These are phyloP conservation scores for Byasa hedistus DNA, from an alignment of 2,888 invertebrate species.

Conservation along the genomic window DNA sequence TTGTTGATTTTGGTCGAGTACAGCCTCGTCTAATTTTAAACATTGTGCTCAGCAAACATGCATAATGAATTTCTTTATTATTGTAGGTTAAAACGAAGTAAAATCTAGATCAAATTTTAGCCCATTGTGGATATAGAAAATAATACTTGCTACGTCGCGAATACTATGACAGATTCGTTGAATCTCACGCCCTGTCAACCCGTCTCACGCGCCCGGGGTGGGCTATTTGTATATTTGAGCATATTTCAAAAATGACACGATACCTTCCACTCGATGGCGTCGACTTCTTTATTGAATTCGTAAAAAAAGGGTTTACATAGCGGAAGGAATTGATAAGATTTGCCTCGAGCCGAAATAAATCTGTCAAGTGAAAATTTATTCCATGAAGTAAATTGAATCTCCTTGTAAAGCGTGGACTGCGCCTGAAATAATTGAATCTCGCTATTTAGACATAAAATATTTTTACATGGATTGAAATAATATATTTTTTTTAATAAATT, in stretches of 20 bases:
- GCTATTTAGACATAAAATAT: neutral
- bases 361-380: constrained; percentile 2
- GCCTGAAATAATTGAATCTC: neutral
- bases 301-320: constrained; percentile 16
- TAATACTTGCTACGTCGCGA: too few relatives aligned
- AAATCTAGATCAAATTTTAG: too few relatives aligned
- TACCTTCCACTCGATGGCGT: constrained; percentile 1
- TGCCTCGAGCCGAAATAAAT: constrained; percentile 12
- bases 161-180: too few relatives aligned
- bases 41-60: too few relatives aligned
- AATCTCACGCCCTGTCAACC: constrained; percentile 7
- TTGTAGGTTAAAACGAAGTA: too few relatives aligned
- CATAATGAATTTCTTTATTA: too few relatives aligned
- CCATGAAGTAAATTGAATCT: neutral
- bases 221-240: constrained; percentile 8
- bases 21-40: too few relatives aligned
- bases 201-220: constrained; percentile 4
- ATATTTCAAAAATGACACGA: constrained; percentile 13
- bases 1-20: too few relatives aligned
- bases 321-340: constrained; percentile 21
- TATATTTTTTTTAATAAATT: too few relatives aligned
- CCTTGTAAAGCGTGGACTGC: neutral
- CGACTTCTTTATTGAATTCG: constrained; percentile 2
- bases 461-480: too few relatives aligned
- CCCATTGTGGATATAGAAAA: too few relatives aligned